Base-by-base conservation (phyloP, 2,888 invertebrate genomes). In the Nemurella pictetii region DNA sequence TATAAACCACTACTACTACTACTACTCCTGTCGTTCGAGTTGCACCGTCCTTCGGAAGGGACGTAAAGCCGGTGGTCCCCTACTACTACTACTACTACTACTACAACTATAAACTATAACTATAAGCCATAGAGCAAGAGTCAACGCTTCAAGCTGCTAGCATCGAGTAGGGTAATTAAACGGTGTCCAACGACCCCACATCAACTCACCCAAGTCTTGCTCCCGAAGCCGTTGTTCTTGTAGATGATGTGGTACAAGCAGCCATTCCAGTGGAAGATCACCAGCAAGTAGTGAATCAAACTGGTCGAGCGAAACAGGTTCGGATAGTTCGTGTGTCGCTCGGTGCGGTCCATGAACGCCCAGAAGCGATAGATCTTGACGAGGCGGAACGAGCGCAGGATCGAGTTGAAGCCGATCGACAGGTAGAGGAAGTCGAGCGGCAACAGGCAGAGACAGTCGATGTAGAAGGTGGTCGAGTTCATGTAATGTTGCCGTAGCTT, bases 261-360 rank as follows among this genome's bases (percentile, higher is more conserved):
- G 90, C 98, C 98, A 92, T 99, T 99, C 99, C 99, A 99, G 93
- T 99, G 99, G 93, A 99, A 99, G 92, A 99, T 97, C 92, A 98
- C 98, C 92, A 98, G 93, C 90, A 98, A 94, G 93, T 98, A 98
- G 93, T 98, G 98, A 91, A 97, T 96, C 91, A 97, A 93, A 91
- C 96, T 96, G 89, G 96, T 95, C 89, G 97, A 96, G 90, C 96
- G 95, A 93, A 98, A 98, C 89, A 98, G 93, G 92, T 99, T 99
- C 87, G 99, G 99, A 93, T 98, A 99, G 93, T 99, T 99, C 88
- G 99, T 99, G 90, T 99, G 99, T 87, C 99, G 94, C 91, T 99
- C 99, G 85, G 98, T 99, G 88, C 98, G 94, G 92, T 99, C 99
- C 95, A 99, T 96, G 91, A 99, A 99, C 89, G 97, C 96, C 98